A percentile compares a stretch with the other conserved stretches of the same genome.
Evolutionary conservation across 2,888 invertebrate species (phyloP).

Genomic region (Artemia sinica): DNA sequence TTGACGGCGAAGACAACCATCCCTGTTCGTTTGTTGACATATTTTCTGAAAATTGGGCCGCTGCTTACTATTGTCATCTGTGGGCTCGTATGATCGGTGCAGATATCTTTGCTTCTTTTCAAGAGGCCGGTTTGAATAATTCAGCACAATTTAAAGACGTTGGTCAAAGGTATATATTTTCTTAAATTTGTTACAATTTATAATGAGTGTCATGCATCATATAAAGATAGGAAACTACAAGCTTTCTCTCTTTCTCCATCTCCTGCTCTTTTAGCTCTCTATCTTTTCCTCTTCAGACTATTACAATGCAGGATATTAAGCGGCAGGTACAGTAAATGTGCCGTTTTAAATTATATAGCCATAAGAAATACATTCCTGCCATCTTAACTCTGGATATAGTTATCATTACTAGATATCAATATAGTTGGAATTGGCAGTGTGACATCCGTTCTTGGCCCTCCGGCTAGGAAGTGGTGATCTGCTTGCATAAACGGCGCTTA

Average conservation of each 20-base stretch:
- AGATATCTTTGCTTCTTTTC: conserved; percentile 69
- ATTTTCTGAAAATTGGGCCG: conserved; percentile 63
- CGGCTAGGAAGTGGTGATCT: too few species aligned
- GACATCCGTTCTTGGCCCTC: too few species aligned
- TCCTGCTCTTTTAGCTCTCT: too few species aligned
- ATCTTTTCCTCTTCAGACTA: too few species aligned
- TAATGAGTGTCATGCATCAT: conserved; percentile 38
- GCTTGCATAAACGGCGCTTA: too few species aligned
- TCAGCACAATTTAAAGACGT: conserved; percentile 28
- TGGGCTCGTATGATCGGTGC: conserved; percentile 83
- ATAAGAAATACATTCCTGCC: too few species aligned
- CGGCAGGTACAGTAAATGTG: not conserved
- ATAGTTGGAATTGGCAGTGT: too few species aligned
- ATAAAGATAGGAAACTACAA: too few species aligned
- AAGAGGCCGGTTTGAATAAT: conserved; percentile 40
- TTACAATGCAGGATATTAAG: not conserved
- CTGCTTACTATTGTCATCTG: conserved; percentile 61
- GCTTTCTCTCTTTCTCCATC: too few species aligned
- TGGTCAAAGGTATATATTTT: conserved; percentile 26
- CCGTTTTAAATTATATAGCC: too few species aligned
- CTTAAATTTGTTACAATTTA: conserved; percentile 29
- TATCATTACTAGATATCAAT: too few species aligned
- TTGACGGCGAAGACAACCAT: conserved; percentile 61
- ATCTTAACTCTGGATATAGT: too few species aligned
- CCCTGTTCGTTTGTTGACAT: conserved; percentile 69